Evolutionary conservation across 2,888 invertebrate genomes (phyloP).

Genomic region (Dynastes tityus): DNA sequence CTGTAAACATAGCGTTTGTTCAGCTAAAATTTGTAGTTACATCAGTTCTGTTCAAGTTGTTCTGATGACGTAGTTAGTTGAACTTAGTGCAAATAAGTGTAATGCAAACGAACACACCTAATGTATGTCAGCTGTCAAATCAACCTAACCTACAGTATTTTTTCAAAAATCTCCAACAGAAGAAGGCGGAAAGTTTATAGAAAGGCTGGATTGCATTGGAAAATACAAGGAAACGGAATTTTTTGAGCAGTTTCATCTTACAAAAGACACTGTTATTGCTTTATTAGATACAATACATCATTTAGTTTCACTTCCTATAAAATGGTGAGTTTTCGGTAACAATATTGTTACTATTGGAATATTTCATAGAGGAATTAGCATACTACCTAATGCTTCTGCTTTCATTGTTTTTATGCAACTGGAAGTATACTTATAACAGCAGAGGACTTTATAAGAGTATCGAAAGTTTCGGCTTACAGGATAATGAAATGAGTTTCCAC

Average conservation of each 20-base stretch:
- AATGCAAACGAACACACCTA: no score
- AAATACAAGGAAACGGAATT: slow-evolving; percentile 7
- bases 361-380: slow-evolving; percentile 5
- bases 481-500: slow-evolving; percentile 45
- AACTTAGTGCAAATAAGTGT: no score
- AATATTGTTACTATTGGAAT: neutral
- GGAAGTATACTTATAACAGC: slow-evolving; percentile 49
- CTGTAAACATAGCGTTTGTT: no score
- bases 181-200: slow-evolving; percentile 4
- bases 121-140: neutral
- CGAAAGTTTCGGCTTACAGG: slow-evolving; percentile 50
- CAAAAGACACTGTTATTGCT: neutral
- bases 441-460: slow-evolving; percentile 47
- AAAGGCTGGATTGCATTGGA: neutral
- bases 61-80: no score
- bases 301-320: neutral
- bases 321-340: neutral
- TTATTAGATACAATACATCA: neutral
- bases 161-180: neutral
- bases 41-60: no score
- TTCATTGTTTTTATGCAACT: slow-evolving; percentile 50
- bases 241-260: neutral
- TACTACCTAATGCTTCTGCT: slow-evolving; percentile 20
- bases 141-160: neutral
- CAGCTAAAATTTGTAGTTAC: no score